Conservation (phyloP, 2,797 vertebrate genomes). For the Triplophysa yarkandensis region DNA sequence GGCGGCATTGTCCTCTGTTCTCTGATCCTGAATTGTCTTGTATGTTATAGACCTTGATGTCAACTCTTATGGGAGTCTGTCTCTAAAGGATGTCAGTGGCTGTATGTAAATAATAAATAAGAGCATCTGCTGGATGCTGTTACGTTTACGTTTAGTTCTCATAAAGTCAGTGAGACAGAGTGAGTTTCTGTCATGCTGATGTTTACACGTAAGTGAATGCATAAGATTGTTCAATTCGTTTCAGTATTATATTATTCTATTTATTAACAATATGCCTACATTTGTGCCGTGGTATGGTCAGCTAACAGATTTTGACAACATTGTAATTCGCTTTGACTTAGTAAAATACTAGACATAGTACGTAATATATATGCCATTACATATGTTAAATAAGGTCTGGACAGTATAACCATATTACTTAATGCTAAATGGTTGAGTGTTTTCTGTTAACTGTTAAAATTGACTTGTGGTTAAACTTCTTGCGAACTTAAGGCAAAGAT, state of each 20-base stretch:
- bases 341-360: no score
- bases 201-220: not conserved
- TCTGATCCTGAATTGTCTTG: conserved; percentile 18
- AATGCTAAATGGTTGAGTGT: not conserved
- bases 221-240: not conserved
- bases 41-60: conserved; percentile 44
- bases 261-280: not conserved
- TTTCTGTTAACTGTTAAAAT: not conserved
- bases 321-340: not conserved
- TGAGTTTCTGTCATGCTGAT: conserved; percentile 40
- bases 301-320: not conserved
- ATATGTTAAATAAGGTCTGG: not conserved
- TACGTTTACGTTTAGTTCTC: conserved; percentile 55
- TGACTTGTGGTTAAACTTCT: conserved; percentile 4
- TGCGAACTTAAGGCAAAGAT: conserved; percentile 1
- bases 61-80: conserved; percentile 46
- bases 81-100: conserved; percentile 53
- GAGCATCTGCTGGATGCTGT: conserved; percentile 60
- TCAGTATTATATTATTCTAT: not conserved
- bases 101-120: conserved; percentile 63
- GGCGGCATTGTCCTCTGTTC: conserved; percentile 24
- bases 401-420: not conserved
- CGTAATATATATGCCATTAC: not conserved
- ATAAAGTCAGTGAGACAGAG: conserved; percentile 51
- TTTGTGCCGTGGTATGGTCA: not conserved